Evolutionary conservation across 2,888 invertebrate species (phyloP), one percentile per base, ranked within the genome.

Genomic region (Cheilosia scutellata): DNA sequence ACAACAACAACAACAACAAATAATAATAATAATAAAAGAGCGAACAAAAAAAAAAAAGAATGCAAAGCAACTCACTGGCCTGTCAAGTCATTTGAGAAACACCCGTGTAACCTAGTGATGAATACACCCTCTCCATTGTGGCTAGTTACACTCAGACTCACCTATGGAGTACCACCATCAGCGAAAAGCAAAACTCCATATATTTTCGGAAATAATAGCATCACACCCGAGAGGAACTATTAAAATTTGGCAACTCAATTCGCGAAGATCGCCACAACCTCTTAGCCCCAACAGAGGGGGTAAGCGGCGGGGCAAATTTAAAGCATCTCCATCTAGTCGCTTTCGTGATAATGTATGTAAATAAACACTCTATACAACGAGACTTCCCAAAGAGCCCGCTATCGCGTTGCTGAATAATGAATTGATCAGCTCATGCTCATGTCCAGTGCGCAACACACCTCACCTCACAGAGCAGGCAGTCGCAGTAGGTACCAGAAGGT

Each of bases 21-120:
- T 20, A 70, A 49, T 11, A 37, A 65, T 11, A 42, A 62, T 51
- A 62, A 70, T 13, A 70, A 62, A 63, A 60, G 42, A 70, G 44
- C 27, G 40, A 62, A 62, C 62, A 44, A 44, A 68, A 49, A 13
- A 51, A 57, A 40, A 58, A 66, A 31, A 42, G 74, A 74, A 71
- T 68, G 70, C 60, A 76, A 70, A 65, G 44, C 63, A 74, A 70
- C 53, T 66, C 47, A 27, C 51, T 51, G 74, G 63, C 74, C 76
- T 71, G 84, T 82, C 76, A 86, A 76, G 65, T 82, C 70, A 65
- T 65, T 68, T 63, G 49, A 70, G 37, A 47, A 51, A 76, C 55
- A 55, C 57, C 62, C 62, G 70, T 77, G 70, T 65, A 63, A 82
- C 76, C 76, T 62, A 49, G 55, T 76, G 66, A 82, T 76, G 77